These are phyloP conservation scores for Turdus rufiventris DNA, from an alignment of 2,113 vertebrate genomes.

Conservation along the genomic window DNA sequence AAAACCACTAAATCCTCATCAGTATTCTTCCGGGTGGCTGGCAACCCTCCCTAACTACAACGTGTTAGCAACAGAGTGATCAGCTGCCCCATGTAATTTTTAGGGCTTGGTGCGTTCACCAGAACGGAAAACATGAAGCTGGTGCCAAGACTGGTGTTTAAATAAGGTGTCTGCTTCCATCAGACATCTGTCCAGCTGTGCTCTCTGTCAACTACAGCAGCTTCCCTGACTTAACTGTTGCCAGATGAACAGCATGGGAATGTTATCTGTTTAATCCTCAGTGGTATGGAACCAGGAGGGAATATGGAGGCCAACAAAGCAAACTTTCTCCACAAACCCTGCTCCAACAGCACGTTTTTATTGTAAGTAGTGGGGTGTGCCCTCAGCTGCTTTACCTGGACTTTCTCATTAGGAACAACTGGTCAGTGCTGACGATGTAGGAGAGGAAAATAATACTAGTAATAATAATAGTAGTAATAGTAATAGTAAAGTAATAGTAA, in stretches of 20 bases:
- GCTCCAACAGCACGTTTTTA: background rate
- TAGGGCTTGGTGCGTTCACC: background rate
- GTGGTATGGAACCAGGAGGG: background rate
- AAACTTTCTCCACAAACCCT: background rate
- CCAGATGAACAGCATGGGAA: background rate
- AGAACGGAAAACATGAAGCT: background rate
- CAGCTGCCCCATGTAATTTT: background rate
- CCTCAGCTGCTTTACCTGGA: background rate
- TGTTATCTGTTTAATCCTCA: background rate
- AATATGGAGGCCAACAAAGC: background rate
- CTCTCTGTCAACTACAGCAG: background rate
- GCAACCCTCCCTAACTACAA: background rate
- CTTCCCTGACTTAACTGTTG: background rate
- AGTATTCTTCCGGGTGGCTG: background rate
- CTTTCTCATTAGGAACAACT: background rate
- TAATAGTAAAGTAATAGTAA: background rate
- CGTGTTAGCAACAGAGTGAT: background rate
- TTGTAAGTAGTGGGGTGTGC: background rate
- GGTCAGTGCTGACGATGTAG: background rate
- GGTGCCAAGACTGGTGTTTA: background rate
- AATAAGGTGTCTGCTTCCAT: background rate
- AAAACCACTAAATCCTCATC: background rate
- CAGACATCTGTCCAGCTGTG: slow-evolving; percentile 19
- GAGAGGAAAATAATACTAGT: background rate
- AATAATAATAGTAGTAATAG: background rate